Evolutionary conservation across 2,797 vertebrate genomes (phyloP), one percentile per base, ranked within the genome.

Genomic region (Poecilia picta): DNA sequence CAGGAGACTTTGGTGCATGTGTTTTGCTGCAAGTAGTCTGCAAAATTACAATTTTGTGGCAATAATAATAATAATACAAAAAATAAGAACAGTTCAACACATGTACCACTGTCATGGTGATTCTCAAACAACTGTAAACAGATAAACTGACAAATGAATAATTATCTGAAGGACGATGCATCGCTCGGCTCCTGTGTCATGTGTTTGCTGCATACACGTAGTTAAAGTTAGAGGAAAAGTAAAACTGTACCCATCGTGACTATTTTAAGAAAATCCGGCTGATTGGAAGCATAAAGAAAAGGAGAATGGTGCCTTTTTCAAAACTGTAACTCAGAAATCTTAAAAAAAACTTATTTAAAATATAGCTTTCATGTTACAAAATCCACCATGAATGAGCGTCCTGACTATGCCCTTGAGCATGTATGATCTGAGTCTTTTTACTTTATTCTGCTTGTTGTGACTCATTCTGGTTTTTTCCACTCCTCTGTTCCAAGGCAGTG

Each of bases 391-490:
- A 20, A 20, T 66, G 18, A 36, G 18, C 8, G 18, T 16, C 7
- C 8, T 66, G 6, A 66, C 33, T 39, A 10, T 39, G 33, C 18
- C 33, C 36, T 23, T 66, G 8, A 5, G 33, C 33, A 11, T 23
- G 18, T 23, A 36, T 11, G 33, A 66, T 36, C 33, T 11, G 23
- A 45, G 66, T n/a, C 23, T 16, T 15, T 43, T 70, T 25, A 3
- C 25, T n/a, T 13, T 43, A 39, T 70, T 86, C 76, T 77, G 51
- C 72, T 20, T 43, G 20, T 25, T 31, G 43, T 87, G 90, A 91
- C 82, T 74, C 59, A 59, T 23, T 76, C 81, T 83, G 45, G 41
- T 73, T 84, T 91, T 91, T 93, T 93, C 88, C 88, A 81, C 70
- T 74, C 5, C 3, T 85, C 68, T 62, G 78, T 88, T 84, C 84